Evolutionary conservation across 1,140 invertebrate genomes (phyloP), one percentile per base, ranked within the genome.

Genomic region (Brachystomella parvula): DNA sequence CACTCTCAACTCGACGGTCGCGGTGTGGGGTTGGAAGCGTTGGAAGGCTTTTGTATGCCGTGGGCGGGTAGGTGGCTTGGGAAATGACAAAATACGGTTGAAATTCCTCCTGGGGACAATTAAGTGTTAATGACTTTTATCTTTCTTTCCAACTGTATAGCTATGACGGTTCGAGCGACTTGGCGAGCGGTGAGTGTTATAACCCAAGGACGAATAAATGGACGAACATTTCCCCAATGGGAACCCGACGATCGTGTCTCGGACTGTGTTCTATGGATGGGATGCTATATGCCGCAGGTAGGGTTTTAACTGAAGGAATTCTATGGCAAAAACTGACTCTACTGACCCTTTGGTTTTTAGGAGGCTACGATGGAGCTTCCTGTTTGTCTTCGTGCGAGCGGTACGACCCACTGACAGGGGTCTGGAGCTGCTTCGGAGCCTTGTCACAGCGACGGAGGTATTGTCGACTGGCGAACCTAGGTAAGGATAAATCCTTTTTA

Each of bases 211-310:
- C 75, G 2, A 85, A 86, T 75, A 80, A 80, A 64, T 86, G 84
- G 84, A 79, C 71, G 9, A 69, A 79, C 29, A 86, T 89, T 63
- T 84, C 86, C 0, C 82, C 86, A 1, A 89, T 90, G 88, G 87
- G 87, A 61, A 88, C 86, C 1, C 83, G 88, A 70, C 76, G 88
- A 61, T 86, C 84, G 56, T 86, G 85, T 75, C 79, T 87, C 53
- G 81, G 82, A 29, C 80, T 82, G 31, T 83, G 84, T 77, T 78
- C 79, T 2, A 82, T 83, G 75, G 84, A 87, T 73, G 87, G 85
- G 12, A 73, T 87, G 19, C 79, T 89, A 21, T 89, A 88, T 65
- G 85, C 83, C 0, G 85, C 84, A 57, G 88, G 87, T 19, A 64
- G n/a, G n/a, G n/a, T n/a, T 24, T 60, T 44, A 29, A 47, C 39